These are phyloP conservation scores for Meiosimyza decipiens DNA, from an alignment of 2,888 invertebrate species.

Conservation along the genomic window DNA sequence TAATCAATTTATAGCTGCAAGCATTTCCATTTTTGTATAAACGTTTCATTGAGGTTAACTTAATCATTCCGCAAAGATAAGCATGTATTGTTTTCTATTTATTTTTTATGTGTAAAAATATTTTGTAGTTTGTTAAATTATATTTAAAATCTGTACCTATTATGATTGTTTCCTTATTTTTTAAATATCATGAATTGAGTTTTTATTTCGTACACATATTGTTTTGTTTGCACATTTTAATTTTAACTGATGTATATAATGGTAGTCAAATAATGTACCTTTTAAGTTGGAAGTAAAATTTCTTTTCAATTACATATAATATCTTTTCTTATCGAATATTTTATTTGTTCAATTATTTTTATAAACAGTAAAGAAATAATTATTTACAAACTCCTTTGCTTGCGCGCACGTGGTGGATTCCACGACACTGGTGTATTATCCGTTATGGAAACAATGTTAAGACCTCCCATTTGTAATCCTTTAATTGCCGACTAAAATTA, in stretches of 20 bases:
- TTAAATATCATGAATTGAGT: too few species aligned
- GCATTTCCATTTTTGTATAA: too few species aligned
- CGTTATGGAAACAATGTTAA: slow-evolving; percentile 92
- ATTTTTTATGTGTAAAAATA: not conserved
- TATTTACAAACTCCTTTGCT: slow-evolving; percentile 82
- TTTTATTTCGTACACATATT: not conserved
- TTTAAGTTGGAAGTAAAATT: slow-evolving; percentile 34
- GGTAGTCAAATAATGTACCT: slow-evolving; percentile 37
- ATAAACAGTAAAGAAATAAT: not conserved
- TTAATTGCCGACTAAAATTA: slow-evolving; percentile 86
- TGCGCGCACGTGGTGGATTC: slow-evolving; percentile 85
- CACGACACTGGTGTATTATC: slow-evolving; percentile 88
- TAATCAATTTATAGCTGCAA: too few species aligned
- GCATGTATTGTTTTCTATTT: too few species aligned
- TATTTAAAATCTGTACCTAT: too few species aligned
- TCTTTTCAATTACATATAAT: not conserved
- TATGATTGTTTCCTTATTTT: too few species aligned
- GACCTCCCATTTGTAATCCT: slow-evolving; percentile 91
- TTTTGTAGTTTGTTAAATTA: too few species aligned
- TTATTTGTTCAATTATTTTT: slow-evolving; percentile 1
- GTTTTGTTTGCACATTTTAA: not conserved
- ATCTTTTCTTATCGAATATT: not conserved
- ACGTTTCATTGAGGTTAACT: not conserved
- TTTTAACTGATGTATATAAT: not conserved
- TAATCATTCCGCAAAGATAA: slow-evolving; percentile 48